phyloP scores from a whole-genome alignment of 2,797 vertebrate genomes.

The Graptemys geographica region DNA sequence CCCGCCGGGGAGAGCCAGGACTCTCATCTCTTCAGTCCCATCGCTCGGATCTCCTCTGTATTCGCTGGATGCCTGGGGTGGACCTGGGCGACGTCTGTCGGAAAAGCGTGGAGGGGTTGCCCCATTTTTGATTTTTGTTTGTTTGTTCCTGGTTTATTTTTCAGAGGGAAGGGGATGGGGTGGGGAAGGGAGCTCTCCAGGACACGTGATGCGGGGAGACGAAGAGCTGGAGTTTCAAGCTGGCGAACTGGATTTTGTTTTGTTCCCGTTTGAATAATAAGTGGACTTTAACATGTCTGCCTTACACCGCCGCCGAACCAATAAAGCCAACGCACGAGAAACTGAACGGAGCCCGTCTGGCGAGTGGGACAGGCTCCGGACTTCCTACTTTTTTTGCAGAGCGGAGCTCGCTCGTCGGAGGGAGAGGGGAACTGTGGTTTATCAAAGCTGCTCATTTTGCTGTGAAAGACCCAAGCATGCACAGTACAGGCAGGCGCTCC shows the following conservation, averaged over 20 bases:
- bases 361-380: not conserved
- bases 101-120: not conserved
- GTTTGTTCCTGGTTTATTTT: not conserved
- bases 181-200: not conserved
- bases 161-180: not conserved
- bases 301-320: conserved; percentile 20
- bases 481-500: not conserved
- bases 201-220: not conserved
- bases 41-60: not conserved
- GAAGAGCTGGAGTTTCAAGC: not conserved
- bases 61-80: not conserved
- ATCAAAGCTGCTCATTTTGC: conserved; percentile 71
- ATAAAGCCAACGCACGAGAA: not conserved
- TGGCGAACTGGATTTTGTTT: not conserved
- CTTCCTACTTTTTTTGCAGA: not conserved
- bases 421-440: conserved; percentile 63
- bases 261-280: not conserved
- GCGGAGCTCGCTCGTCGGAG: not conserved
- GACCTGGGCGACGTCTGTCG: not conserved
- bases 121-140: not conserved
- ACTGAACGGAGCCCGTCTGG: not conserved
- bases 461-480: conserved; percentile 19
- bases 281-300: conserved; percentile 79
- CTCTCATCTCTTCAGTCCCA: not conserved
- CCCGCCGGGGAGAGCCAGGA: not conserved